Percentiles rank a stretch among this genome's conserved stretches.
Conservation (phyloP, 2,113 vertebrate species). For the Corydoras sp. region DNA sequence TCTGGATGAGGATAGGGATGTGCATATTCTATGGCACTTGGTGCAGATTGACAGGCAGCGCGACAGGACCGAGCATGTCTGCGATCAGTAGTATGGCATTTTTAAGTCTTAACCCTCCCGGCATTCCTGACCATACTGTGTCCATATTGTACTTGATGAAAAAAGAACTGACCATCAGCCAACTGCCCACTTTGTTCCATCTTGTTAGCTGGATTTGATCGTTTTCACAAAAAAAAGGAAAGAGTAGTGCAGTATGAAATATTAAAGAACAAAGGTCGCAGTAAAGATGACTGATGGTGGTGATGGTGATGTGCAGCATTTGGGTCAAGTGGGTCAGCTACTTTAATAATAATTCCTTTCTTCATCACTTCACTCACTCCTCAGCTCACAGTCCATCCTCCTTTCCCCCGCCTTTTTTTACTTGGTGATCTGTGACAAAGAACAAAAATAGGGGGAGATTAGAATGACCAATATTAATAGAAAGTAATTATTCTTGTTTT, state of each 20-base stretch:
- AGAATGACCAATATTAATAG: conserved; percentile 46
- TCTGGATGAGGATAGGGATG: conserved; percentile 65
- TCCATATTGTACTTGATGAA: conserved; percentile 19
- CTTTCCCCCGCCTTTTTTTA: conserved; percentile 38
- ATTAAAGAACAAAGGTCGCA: conserved; percentile 38
- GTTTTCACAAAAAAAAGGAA: conserved; percentile 53
- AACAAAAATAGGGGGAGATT: conserved; percentile 33
- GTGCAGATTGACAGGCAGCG: conserved; percentile 59
- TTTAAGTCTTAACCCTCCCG: conserved; percentile 35
- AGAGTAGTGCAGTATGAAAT: conserved; percentile 36
- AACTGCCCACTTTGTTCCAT: conserved; percentile 22
- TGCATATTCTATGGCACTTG: conserved; percentile 67
- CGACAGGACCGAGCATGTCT: conserved; percentile 40
- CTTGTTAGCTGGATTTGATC: conserved; percentile 30
- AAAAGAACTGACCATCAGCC: conserved; percentile 47
- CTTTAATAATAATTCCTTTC: conserved; percentile 1
- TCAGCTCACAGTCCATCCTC: conserved; percentile 10
- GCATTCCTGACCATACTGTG: conserved; percentile 46
- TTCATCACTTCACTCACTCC: conserved; percentile 6
- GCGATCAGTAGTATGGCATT: conserved; percentile 72
- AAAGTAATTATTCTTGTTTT: no score
- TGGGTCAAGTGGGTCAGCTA: conserved; percentile 40
- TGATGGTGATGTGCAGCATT: conserved; percentile 29
- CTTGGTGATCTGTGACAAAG: conserved; percentile 52
- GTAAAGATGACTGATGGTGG: conserved; percentile 26